A percentile compares a stretch with the other conserved stretches of the same genome.
Evolutionary conservation across 2,113 vertebrate genomes (phyloP).

Genomic region (Desmodus rotundus): DNA sequence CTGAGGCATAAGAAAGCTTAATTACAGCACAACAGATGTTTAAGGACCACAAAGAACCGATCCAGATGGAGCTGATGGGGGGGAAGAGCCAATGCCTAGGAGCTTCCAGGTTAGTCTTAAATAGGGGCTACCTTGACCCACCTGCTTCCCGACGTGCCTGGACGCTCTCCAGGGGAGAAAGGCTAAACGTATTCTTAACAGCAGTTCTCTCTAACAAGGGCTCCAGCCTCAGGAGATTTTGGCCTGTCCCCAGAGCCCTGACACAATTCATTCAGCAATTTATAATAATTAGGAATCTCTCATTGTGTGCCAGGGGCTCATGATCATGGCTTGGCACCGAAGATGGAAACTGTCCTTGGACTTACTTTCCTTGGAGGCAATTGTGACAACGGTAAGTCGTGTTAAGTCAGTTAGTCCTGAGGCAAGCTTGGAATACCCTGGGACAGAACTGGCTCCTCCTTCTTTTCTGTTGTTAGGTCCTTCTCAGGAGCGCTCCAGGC

Average conservation of each 20-base stretch:
- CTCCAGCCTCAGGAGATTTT: constrained; percentile 18
- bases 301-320: neutral
- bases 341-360: constrained; percentile 54
- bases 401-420: neutral
- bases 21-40: neutral
- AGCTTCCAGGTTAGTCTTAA: neutral
- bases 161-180: neutral
- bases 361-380: constrained; percentile 41
- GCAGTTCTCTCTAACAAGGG: neutral
- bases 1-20: neutral
- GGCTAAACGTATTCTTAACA: neutral
- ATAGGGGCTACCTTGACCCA: neutral
- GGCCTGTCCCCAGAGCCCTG: neutral
- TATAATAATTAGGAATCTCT: constrained; percentile 52
- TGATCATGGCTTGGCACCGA: constrained; percentile 43
- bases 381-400: neutral
- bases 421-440: neutral
- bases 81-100: neutral
- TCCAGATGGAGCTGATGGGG: neutral
- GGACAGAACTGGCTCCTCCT: neutral
- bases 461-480: neutral
- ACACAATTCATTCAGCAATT: constrained; percentile 66
- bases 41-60: neutral
- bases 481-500: neutral
- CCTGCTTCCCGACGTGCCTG: neutral